Evolutionary conservation across 2,888 invertebrate genomes (phyloP).

Genomic region (Drosophila acutilabella): DNA sequence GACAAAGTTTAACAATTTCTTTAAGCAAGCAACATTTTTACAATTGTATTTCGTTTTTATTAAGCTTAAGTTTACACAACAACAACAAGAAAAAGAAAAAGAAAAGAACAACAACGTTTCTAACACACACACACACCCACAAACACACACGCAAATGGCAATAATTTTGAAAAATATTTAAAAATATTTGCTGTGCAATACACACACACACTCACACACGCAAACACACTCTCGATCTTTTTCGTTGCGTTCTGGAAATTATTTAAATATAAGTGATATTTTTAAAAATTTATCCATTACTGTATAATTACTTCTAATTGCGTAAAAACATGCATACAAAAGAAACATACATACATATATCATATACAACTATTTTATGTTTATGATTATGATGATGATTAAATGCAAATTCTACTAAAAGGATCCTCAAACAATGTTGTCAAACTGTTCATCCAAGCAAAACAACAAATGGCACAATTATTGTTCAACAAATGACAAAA

Average conservation of each 20-base stretch:
- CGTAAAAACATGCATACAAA: conserved; percentile 13
- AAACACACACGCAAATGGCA: conserved; percentile 11
- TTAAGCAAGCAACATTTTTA: conserved; percentile 69
- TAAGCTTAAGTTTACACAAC: conserved; percentile 66
- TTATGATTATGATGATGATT: conserved; percentile 61
- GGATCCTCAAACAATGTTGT: conserved; percentile 61
- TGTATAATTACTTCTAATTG: conserved; percentile 73
- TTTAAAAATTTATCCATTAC: conserved; percentile 73
- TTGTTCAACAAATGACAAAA: conserved; percentile 40
- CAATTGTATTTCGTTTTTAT: conserved; percentile 81
- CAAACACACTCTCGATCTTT: conserved; percentile 57
- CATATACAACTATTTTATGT: conserved; percentile 71
- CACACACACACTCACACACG: conserved; percentile 24
- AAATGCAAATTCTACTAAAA: conserved; percentile 62
- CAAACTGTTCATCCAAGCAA: conserved; percentile 54
- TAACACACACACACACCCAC: conserved; percentile 26
- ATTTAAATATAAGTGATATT: conserved; percentile 82
- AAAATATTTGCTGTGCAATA: neutral
- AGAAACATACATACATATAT: conserved; percentile 42
- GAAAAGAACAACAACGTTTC: conserved; percentile 41
- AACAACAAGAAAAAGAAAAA: conserved; percentile 10
- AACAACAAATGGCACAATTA: conserved; percentile 47
- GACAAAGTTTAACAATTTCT: conserved; percentile 65
- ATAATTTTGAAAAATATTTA: neutral
- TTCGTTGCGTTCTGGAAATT: conserved; percentile 82